Base-by-base conservation (phyloP, 2,888 invertebrate genomes). In the Orthosia cruda region DNA sequence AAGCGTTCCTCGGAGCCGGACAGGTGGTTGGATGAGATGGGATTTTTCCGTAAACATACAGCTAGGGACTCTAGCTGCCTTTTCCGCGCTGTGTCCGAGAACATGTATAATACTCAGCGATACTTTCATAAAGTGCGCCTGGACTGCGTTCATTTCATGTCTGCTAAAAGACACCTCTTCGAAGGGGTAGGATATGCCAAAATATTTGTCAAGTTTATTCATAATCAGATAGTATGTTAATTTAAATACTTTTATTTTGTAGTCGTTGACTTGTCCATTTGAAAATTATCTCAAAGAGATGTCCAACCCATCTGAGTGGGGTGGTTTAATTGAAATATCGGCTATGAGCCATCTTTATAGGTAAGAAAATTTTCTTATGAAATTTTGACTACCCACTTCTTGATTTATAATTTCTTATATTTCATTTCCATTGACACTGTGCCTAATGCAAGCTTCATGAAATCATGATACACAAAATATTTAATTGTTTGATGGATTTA, bases 61-160 rank as follows among this genome's bases (percentile, higher is more conserved):
- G 98, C 99, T 70, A 98, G 98, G 90, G 99, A 99, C 96, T 98
- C 98, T 68, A 98, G 98, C 77, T 99, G 98, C 91, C 96, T 99
- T 64, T 99, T 99, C 95, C 97, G 99, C 88, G 98, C 98, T 16
- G 98, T 99, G 68, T 98, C 99, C 54, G 99, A 99, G 94, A 99
- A 99, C 95, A 97, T 98, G 87, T 97, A 96, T 89, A 97, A 97
- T 71, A 97, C 97, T 40, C 97, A 99, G 95, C 95, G 97, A 83
- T 97, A 98, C 93, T 98, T 98, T 92, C 97, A 97, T 88, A 97
- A 97, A 90, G 98, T 99, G 68, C 97, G 99, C 71, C 97, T 97
- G 87, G 97, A 98, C 84, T 98, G 98, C 88, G 97, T 98, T 20
- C 96, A 97, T 20, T 99, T 97, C 93, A 98, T 98, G 97, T 97